Evolutionary conservation across 2,797 vertebrate genomes (phyloP).

Genomic region (Acrocephalus scirpaceus): DNA sequence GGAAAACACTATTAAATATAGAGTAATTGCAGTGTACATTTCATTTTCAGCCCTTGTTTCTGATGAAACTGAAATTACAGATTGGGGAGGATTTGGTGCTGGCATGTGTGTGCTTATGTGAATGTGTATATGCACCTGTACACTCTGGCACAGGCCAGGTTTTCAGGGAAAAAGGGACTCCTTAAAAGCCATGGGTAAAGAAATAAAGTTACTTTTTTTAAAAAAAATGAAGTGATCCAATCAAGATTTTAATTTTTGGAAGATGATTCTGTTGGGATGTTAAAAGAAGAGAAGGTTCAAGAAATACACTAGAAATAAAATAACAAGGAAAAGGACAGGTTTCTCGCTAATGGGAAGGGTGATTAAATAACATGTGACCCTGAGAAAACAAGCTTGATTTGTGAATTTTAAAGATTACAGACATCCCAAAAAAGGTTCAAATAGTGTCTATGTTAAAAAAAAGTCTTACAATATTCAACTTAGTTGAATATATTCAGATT

Average conservation of each 20-base stretch:
- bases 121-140: not conserved
- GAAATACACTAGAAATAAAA: not conserved
- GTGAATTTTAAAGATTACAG: not conserved
- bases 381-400: not conserved
- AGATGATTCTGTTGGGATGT: not conserved
- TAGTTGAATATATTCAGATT: not conserved
- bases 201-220: not conserved
- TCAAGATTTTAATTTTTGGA: not conserved
- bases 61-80: not conserved
- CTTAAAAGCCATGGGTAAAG: not conserved
- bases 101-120: not conserved
- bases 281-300: not conserved
- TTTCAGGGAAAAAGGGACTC: accelerated
- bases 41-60: not conserved
- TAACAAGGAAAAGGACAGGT: not conserved
- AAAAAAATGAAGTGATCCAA: not conserved
- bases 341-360: not conserved
- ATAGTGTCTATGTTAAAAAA: not conserved
- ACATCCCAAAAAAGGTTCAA: not conserved
- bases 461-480: not conserved
- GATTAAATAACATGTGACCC: not conserved
- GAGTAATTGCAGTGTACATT: not conserved
- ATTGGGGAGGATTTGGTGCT: not conserved
- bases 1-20: not conserved
- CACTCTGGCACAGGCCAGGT: not conserved